Evolutionary conservation across 1,140 invertebrate species (phyloP), one percentile per base, ranked within the genome.

Genomic region (Heterodera carotae): DNA sequence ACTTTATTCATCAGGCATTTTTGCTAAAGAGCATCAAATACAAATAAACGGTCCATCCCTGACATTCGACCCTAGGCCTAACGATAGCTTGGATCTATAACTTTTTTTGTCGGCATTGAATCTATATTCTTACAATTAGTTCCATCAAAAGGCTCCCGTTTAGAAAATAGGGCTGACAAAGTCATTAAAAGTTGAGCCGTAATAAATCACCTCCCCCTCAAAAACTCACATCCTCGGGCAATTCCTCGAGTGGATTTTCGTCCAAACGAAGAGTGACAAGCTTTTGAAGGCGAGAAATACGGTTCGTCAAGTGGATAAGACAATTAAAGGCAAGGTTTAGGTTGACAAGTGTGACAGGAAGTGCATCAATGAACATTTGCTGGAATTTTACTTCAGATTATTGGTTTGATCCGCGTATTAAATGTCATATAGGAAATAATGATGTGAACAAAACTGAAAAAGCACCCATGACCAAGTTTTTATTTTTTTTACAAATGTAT

Each of bases 151-250:
- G n/a, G n/a, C n/a, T n/a, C n/a, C n/a, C n/a, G n/a, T n/a, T n/a
- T n/a, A n/a, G n/a, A n/a, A n/a, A n/a, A n/a, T 3, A 67, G 36
- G 25, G 31, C 64, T 18, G n/a, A n/a, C 2, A 27, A 18, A 33
- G n/a, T 18, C 64, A 15, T 34, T 18, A 25, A 18, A 18, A n/a
- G n/a, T n/a, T 27, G 4, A 34, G 15, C 18, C 31, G 2, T 36
- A 12, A 4, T 18, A 15, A 3, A 5, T 43, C 12, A 8, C 12
- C 10, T 39, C 36, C 36, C 39, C 39, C 8, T 12, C 6, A 22
- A 56, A 76, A 62, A 77, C 43, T 43, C 43, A 77, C 76, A 76
- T 77, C 76, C 34, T 77, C 76, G 10, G 76, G 76, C 31, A 77
- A 39, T n/a, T 71, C 71, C 25, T 43, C 43, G 18, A 77, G 12